phyloP scores from a whole-genome alignment of 2,797 vertebrate species.

The Rhinella marina region DNA sequence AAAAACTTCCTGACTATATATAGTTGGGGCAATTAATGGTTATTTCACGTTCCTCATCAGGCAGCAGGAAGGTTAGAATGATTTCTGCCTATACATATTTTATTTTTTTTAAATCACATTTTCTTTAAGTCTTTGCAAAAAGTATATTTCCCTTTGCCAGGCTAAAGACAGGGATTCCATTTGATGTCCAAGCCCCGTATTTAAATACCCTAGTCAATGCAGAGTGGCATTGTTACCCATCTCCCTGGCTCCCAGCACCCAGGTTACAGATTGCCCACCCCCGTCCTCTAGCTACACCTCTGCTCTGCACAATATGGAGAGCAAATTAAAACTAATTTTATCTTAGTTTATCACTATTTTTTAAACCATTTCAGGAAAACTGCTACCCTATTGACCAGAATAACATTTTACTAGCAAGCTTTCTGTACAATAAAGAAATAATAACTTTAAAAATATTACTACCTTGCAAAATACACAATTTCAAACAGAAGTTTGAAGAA shows the following conservation, averaged over 20 bases:
- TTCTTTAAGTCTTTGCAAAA: background rate
- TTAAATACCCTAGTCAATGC: background rate
- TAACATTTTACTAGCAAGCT: background rate
- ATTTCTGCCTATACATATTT: background rate
- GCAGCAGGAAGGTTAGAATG: background rate
- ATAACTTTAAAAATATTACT: background rate
- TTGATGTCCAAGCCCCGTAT: no score
- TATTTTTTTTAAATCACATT: background rate
- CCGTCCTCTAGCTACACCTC: background rate
- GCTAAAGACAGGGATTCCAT: no score
- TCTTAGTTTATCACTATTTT: background rate
- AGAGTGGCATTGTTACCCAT: background rate
- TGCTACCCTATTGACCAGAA: background rate
- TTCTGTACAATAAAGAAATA: background rate
- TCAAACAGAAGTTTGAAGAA: background rate
- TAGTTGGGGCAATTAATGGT: background rate
- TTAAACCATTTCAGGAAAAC: background rate
- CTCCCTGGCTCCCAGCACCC: background rate
- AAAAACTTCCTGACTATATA: background rate
- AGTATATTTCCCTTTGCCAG: background rate
- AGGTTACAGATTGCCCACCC: background rate
- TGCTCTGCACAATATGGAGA: background rate
- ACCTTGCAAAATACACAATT: slow-evolving; percentile 17
- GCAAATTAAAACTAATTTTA: background rate
- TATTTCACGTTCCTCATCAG: background rate